phyloP scores from a whole-genome alignment of 2,888 invertebrate genomes.

The Scrobipalpa costella region DNA sequence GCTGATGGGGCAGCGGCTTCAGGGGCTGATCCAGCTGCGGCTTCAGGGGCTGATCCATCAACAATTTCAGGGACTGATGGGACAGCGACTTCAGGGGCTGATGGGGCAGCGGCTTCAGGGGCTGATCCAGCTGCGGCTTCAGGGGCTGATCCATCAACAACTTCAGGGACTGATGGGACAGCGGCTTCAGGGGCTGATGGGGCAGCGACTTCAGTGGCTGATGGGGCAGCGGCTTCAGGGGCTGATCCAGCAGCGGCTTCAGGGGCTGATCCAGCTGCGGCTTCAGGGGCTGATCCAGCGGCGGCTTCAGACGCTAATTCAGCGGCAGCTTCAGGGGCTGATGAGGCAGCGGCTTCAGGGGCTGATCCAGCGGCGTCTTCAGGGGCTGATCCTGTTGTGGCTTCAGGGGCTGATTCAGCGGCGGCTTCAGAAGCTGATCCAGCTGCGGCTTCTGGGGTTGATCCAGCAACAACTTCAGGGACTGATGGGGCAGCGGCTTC shows the following conservation, averaged over 20 bases:
- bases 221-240: conserved; percentile 21
- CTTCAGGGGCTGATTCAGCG: conserved; percentile 18
- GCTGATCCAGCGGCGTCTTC: not conserved
- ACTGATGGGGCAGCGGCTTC: conserved; percentile 9
- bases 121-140: conserved; percentile 7
- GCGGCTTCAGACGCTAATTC: conserved; percentile 22
- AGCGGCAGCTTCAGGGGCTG: conserved; percentile 14
- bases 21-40: conserved; percentile 1
- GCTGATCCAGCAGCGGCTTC: conserved; percentile 12
- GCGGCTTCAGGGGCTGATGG: conserved; percentile 12
- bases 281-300: conserved; percentile 9
- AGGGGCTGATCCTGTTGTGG: not conserved
- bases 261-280: not conserved
- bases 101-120: conserved; percentile 7
- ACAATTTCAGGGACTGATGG: conserved; percentile 9
- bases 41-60: not conserved
- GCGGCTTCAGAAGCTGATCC: not conserved
- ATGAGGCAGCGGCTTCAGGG: conserved; percentile 7
- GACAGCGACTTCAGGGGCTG: conserved; percentile 22
- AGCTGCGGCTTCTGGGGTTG: not conserved
- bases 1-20: conserved; percentile 12
- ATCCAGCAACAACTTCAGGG: not conserved
- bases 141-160: not conserved
- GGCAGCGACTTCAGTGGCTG: conserved; percentile 21
- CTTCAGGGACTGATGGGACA: conserved; percentile 14